Conservation (phyloP, 2,888 invertebrate species). For the Periphyllus acericola region DNA sequence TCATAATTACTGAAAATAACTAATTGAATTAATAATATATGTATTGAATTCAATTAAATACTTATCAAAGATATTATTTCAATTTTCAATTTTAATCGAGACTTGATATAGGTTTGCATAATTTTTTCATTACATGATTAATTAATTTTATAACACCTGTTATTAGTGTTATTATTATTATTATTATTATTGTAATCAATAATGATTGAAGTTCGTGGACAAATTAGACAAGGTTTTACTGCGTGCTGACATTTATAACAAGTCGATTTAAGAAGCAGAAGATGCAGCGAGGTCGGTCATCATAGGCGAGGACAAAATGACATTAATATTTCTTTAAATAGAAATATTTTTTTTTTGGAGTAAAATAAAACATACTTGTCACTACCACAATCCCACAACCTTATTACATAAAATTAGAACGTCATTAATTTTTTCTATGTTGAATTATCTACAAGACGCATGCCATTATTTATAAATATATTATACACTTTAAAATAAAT, state of each 20-base stretch:
- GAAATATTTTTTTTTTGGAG: not conserved
- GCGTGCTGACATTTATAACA: slow-evolving; percentile 7
- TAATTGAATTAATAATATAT: too few relatives aligned
- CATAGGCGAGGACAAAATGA: slow-evolving; percentile 54
- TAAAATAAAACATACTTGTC: not conserved
- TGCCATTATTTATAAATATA: not conserved
- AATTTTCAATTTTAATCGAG: too few relatives aligned
- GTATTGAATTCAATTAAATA: too few relatives aligned
- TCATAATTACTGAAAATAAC: too few relatives aligned
- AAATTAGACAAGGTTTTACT: slow-evolving; percentile 28
- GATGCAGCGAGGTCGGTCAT: slow-evolving; percentile 35
- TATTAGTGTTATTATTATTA: not conserved
- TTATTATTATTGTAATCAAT: not conserved
- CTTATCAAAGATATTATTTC: too few relatives aligned
- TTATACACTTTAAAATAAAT: not conserved
- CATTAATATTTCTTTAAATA: slow-evolving; percentile 23
- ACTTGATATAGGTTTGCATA: too few relatives aligned
- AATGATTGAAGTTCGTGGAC: slow-evolving; percentile 17
- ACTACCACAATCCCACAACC: not conserved
- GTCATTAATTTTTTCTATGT: not conserved
- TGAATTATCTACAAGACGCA: not conserved
- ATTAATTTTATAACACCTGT: not conserved
- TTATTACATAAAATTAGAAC: not conserved
- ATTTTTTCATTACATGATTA: too few relatives aligned
- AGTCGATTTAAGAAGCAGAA: slow-evolving; percentile 39